Evolutionary conservation across 1,140 invertebrate genomes (phyloP), one percentile per base, ranked within the genome.

Genomic region (Drosophila mojavensis): DNA sequence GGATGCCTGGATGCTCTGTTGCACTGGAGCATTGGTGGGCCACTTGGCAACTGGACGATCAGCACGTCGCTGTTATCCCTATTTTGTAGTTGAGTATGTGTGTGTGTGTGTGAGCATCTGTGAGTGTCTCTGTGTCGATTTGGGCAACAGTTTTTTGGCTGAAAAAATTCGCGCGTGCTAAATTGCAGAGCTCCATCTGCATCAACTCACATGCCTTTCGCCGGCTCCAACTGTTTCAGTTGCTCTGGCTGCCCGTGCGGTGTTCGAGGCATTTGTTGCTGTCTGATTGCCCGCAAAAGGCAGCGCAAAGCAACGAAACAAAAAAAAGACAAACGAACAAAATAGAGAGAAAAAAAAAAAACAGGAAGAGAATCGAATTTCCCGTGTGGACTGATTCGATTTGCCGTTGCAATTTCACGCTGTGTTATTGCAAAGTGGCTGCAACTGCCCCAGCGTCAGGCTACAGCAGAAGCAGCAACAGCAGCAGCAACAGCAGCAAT

Each of bases 321-420:
- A 63, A 50, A 43, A 24, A 24, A 24, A 24, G 20, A n/a, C n/a
- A n/a, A n/a, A n/a, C 20, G 20, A 24, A 24, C n/a, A 48, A 15
- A 17, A 45, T 30, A 45, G 50, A 47, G 33, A 39, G n/a, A 47
- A 59, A 15, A 61, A 47, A 20, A 39, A 54, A 59, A 13, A 58
- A 45, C 43, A 15, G 47, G 70, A 59, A 75, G 79, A 91, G 80
- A 91, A 91, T 91, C 89, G 89, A 91, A 91, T 91, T 91, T 91
- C 82, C 86, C 84, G 84, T 84, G 76, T 76, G 89, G 84, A 89
- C 89, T 91, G 89, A 91, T 91, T 91, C 89, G 89, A 91, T 91
- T 91, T 91, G 89, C 81, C 89, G 89, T 75, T 91, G 89, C 89
- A 91, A 91, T 91, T 91, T 91, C 89, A 91, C 89, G 89, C 89